Evolutionary conservation across 1,140 invertebrate species (phyloP).

Genomic region (Halyomorpha halys): DNA sequence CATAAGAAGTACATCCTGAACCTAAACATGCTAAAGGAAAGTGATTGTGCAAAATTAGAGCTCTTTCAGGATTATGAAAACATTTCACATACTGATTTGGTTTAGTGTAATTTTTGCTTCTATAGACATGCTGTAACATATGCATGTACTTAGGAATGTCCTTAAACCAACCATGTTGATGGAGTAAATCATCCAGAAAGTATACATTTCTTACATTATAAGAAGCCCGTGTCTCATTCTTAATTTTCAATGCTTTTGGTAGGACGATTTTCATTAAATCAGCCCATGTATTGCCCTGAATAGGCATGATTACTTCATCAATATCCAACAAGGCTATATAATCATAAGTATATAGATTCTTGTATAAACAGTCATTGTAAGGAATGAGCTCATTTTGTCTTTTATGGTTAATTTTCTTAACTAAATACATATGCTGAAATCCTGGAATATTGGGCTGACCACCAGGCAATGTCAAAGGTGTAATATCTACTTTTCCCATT

Average conservation of each 20-base stretch:
- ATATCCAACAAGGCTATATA: conserved; percentile 85
- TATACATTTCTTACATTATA: conserved; percentile 91
- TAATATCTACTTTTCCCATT: conserved; percentile 66
- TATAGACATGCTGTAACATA: conserved; percentile 86
- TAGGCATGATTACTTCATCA: conserved; percentile 90
- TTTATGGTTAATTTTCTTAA: conserved; percentile 82
- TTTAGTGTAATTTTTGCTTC: conserved; percentile 83
- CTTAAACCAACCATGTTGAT: conserved; percentile 69
- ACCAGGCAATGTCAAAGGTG: conserved; percentile 77
- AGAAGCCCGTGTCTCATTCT: conserved; percentile 65
- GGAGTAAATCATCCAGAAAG: conserved; percentile 80
- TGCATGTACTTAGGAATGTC: conserved; percentile 83
- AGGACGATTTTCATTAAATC: conserved; percentile 64
- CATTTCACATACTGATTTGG: conserved; percentile 89
- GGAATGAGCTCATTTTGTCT: conserved; percentile 90
- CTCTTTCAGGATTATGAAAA: conserved; percentile 83
- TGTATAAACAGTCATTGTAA: conserved; percentile 93
- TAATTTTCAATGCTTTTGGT: conserved; percentile 53
- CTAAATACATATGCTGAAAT: conserved; percentile 78
- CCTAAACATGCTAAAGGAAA: conserved; percentile 82
- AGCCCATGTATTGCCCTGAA: conserved; percentile 63
- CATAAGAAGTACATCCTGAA: conserved; percentile 73
- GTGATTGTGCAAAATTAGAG: conserved; percentile 84
- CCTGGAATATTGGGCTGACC: conserved; percentile 81
- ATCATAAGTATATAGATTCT: conserved; percentile 81